Base-by-base conservation (phyloP, 2,888 invertebrate genomes). In the Petrolisthes manimaculis region DNA sequence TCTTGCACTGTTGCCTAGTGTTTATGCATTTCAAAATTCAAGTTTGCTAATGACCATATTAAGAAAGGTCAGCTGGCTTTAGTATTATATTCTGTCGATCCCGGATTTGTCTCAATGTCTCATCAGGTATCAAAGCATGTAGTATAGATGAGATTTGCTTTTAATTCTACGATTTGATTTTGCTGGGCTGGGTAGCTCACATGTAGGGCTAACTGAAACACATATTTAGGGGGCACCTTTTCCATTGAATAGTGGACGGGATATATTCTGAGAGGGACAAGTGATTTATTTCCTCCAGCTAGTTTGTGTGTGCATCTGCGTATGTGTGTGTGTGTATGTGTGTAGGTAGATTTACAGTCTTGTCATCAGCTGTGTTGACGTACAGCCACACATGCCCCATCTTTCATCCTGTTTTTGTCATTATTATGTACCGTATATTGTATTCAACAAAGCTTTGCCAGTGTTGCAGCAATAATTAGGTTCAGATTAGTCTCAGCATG, bases 381-480 rank as follows among this genome's bases (percentile, higher is more conserved):
- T 21, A 55, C 74, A 80, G 71, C 81, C 86, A 86, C 67, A 75
- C 81, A 81, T 75, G 71, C 77, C 69, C 79, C 67, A 84, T 84
- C 83, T 88, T 84, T 86, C 81, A 88, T 88, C 61, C 37, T 88
- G 81, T 84, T 84, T 88, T 88, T 88, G 80, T 88, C 88, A 88
- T 67, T 88, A 81, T 88, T 79, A 75, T 84, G 88, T 37, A 37
- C 37, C 37, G 37, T 88, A 88, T 80, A 84, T 71, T 81, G 75
- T 84, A 84, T 74, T 88, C 71, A 71, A 84, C 88, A 88, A 88
- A 88, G 88, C 88, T 88, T 88, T 88, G 88, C 84, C 88, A 88
- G 88, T 88, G 88, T 88, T 88, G 88, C 88, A 88, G 88, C 88
- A 88, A 88, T 88, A 88, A 88, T 84, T 88, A 88, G 84, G 88